Conservation (phyloP, 2,888 invertebrate genomes). For the Plagiodera versicolora region DNA sequence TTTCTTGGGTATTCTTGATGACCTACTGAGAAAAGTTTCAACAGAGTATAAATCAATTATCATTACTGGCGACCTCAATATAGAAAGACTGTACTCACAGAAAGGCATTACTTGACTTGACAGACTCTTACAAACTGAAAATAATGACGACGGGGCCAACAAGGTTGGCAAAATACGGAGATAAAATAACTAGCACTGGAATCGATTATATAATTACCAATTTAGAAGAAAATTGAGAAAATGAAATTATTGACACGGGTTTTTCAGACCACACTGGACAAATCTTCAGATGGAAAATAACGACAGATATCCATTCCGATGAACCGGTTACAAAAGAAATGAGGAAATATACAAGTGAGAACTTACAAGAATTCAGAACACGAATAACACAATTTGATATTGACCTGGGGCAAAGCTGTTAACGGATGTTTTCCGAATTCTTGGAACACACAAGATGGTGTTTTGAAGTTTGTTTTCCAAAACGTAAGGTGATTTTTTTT, state of each 20-base stretch:
- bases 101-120: not conserved
- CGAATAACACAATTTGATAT: too few relatives aligned
- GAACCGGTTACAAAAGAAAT: too few relatives aligned
- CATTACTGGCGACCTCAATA: not conserved
- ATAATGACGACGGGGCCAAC: not conserved
- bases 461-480: too few relatives aligned
- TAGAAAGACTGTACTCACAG: not conserved
- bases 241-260: not conserved
- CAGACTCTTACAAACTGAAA: not conserved
- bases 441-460: too few relatives aligned
- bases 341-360: too few relatives aligned
- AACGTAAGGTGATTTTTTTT: too few relatives aligned
- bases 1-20: not conserved
- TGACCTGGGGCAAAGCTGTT: too few relatives aligned
- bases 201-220: constrained; percentile 3
- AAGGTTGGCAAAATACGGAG: not conserved
- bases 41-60: not conserved
- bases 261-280: not conserved
- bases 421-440: too few relatives aligned
- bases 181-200: not conserved
- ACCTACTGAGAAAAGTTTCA: not conserved
- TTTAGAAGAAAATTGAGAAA: not conserved
- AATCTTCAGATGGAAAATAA: not conserved
- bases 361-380: too few relatives aligned
- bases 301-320: too few relatives aligned